Base-by-base conservation (phyloP, 2,888 invertebrate species). In the Dimorphilus gyrociliatus region DNA sequence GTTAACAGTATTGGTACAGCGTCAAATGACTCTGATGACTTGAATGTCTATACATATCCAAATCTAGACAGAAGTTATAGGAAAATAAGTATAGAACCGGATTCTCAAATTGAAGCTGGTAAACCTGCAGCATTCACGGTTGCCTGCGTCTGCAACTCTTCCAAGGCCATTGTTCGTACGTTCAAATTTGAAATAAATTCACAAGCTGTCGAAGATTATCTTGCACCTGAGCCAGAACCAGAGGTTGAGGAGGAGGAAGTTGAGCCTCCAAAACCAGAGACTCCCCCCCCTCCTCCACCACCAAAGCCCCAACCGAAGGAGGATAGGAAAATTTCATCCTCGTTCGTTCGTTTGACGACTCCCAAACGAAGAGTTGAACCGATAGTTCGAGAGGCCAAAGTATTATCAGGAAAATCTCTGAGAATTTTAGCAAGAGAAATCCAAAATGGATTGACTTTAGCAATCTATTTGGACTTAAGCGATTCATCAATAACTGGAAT, bases 401-500 rank as follows among this genome's bases (percentile, higher is more conserved):
- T 53, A 1, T 34, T 60, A 25, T 48, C 52, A 1, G 57, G 57
- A 2, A 43, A 45, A 24, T 55, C 55, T 38, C 37, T 60, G 35
- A 50, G 50, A 48, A 44, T 44, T 14, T 27, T 60, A 25, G 48
- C 60, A 4, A 37, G 40, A 16, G 36, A 51, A 10, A 47, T 60
- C 6, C 51, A 51, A n/a, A 52, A 60, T 27, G 57, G 57, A 3
- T 40, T 60, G 23, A 59, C 55, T 1, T 37, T 60, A 23, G 59
- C 57, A 25, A 55, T 56, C 5, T 52, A 60, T 34, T 49, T 60
- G 12, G 50, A 55, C 29, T 44, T 60, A 12, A 53, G 56, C 1
- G 60, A 60, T 37, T 50, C 50, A 33, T 48, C 55, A 6, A 56
- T 60, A 23, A 60, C 58, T 1, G 59, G 58, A 15, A 45, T 60